Base-by-base conservation (phyloP, 2,888 invertebrate species). In the Catonia carolina region DNA sequence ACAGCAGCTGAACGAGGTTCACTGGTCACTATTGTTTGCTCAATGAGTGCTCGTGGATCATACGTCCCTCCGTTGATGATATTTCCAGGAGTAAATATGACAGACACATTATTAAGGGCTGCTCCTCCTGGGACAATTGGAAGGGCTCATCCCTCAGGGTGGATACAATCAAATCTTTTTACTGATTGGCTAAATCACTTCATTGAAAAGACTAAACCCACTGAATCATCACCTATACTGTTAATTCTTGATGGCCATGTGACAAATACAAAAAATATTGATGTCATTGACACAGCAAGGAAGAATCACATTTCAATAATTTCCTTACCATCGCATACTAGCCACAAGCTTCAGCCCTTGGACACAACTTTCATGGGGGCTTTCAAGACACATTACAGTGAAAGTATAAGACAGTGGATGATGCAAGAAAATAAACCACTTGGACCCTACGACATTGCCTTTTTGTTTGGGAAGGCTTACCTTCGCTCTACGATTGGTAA, bases 1-100 rank as follows among this genome's bases (percentile, higher is more conserved):
- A 67, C 68, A 5, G 67, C 69, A 50, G 67, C 68, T 5, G 69
- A 72, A 66, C 58, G 69, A 55, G 69, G 69, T 6, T 65, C 65
- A 12, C 60, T 66, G n/a, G 59, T 68, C 6, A 69, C 69, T 12
- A 54, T 66, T 27, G 63, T 67, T 17, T 62, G 59, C 15, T 65
- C 65, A 31, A 67, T 70, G 66, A 66, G 60, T 55, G 69, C 68
- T 37, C 62, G 63, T 37, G 10, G 37, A 37, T 3, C 37, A 37
- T 37, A 8, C 15, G 37, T 37, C 14, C 10, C 3, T 14, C 10
- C 15, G n/a, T 37, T 6, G 4, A n/a, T n/a, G n/a, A n/a, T n/a
- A n/a, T n/a, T n/a, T n/a, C n/a, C n/a, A n/a, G n/a, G n/a, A n/a
- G n/a, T 37, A 37, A 37, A 14, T 37, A 6, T 14, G 14, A 14